Percentiles rank a stretch among this genome's conserved stretches.
These are phyloP conservation scores for Hippocampus abdominalis DNA, from an alignment of 2,113 vertebrate species.

Conservation along the genomic window DNA sequence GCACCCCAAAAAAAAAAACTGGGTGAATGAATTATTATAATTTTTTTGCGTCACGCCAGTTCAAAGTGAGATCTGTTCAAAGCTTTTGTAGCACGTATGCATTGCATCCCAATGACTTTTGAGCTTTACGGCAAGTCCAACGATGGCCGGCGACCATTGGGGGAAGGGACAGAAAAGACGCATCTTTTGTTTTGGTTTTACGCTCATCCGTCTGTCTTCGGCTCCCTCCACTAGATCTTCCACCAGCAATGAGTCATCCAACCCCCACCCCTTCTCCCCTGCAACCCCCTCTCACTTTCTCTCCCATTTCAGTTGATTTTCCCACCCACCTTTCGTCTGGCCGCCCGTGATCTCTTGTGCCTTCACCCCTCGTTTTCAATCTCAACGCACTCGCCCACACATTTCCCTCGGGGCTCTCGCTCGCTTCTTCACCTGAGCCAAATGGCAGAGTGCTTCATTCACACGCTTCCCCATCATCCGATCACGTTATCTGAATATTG, in stretches of 20 bases:
- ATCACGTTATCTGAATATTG: not conserved
- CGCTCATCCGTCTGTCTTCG: constrained; percentile 26
- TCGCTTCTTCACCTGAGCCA: constrained; percentile 34
- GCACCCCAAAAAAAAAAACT: not conserved
- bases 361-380: constrained; percentile 37
- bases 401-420: constrained; percentile 16
- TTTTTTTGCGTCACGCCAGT: constrained; percentile 25
- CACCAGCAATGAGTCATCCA: constrained; percentile 47
- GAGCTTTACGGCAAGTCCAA: constrained; percentile 13
- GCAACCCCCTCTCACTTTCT: constrained; percentile 6
- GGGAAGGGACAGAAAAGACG: constrained; percentile 11
- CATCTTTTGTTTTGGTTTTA: constrained; percentile 12
- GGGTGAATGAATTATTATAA: constrained; percentile 17
- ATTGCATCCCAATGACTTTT: constrained; percentile 23
- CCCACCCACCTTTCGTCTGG: constrained; percentile 46
- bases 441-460: constrained; percentile 10
- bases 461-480: not conserved
- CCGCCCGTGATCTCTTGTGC: constrained; percentile 30
- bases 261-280: not conserved
- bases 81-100: constrained; percentile 11
- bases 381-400: constrained; percentile 38
- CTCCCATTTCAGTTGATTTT: constrained; percentile 49
- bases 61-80: constrained; percentile 54
- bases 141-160: not conserved
- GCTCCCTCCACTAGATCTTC: constrained; percentile 27